A percentile compares a stretch with the other conserved stretches of the same genome.
These are phyloP conservation scores for Brenthis daphne DNA, from an alignment of 2,888 invertebrate species.

Conservation along the genomic window DNA sequence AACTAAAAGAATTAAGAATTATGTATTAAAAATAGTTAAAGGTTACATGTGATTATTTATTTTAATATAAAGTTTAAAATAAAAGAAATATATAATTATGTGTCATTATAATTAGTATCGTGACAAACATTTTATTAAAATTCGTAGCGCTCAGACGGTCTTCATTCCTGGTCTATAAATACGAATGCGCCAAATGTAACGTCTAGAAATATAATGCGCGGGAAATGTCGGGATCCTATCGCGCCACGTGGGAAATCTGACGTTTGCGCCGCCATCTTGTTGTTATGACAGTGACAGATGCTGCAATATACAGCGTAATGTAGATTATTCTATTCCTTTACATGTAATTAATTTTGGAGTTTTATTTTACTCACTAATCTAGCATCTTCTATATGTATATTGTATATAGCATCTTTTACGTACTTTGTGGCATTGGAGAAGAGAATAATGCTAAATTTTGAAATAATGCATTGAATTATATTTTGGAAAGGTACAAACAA, in stretches of 20 bases:
- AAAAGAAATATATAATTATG: neutral
- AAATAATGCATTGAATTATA: too few species aligned
- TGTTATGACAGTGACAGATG: slow-evolving; percentile 31
- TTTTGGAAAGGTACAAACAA: too few species aligned
- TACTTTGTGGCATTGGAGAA: too few species aligned
- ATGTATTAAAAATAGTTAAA: too few species aligned
- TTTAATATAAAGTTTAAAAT: neutral
- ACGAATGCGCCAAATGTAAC: slow-evolving; percentile 59
- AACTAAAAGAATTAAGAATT: too few species aligned
- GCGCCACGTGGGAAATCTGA: slow-evolving; percentile 51
- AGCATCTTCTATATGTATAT: too few species aligned
- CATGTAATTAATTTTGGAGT: too few species aligned
- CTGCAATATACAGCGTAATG: neutral
- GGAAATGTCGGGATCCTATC: slow-evolving; percentile 51
- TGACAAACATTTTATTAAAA: slow-evolving; percentile 13
- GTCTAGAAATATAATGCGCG: slow-evolving; percentile 65
- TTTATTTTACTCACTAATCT: too few species aligned
- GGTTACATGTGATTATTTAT: too few species aligned
- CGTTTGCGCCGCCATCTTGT: slow-evolving; percentile 48
- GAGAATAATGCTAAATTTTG: too few species aligned
- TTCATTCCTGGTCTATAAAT: slow-evolving; percentile 36
- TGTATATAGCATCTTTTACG: too few species aligned
- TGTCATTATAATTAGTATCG: neutral
- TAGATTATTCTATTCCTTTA: too few species aligned
- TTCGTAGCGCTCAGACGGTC: slow-evolving; percentile 21